Percentiles rank a stretch among this genome's conserved stretches.
Conservation (phyloP, 2,888 invertebrate species). For the Eupithecia abbreviata region DNA sequence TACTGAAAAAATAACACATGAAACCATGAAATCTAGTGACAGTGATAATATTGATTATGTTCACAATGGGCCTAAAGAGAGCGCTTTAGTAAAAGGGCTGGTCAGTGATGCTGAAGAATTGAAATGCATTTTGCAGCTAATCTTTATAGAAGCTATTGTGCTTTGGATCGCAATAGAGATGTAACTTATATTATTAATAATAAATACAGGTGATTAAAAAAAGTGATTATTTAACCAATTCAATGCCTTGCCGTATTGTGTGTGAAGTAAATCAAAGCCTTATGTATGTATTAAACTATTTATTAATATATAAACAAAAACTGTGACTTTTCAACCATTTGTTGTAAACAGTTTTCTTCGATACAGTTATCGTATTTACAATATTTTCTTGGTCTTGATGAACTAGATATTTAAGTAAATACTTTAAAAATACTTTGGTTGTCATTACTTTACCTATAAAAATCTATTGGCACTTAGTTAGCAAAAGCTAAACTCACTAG, state of each 20-base stretch:
- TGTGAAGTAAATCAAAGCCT: not conserved
- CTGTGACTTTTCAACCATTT: not conserved
- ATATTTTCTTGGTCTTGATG: not conserved
- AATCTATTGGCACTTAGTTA: slow-evolving; percentile 18
- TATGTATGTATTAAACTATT: not conserved
- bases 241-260: not conserved
- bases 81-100: not conserved
- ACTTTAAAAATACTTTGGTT: not conserved
- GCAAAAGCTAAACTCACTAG: slow-evolving; percentile 1
- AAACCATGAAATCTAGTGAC: not conserved
- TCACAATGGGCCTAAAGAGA: not conserved
- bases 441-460: slow-evolving; percentile 1
- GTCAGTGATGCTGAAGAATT: not conserved
- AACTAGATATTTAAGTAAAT: not conserved
- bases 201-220: too few relatives aligned
- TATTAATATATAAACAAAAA: slow-evolving; percentile 6
- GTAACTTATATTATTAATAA: too few relatives aligned
- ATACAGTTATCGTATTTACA: not conserved
- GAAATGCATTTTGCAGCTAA: not conserved
- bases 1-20: not conserved
- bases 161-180: not conserved
- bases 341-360: not conserved
- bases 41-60: not conserved
- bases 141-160: not conserved
- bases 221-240: too few relatives aligned